phyloP scores from a whole-genome alignment of 92 coral and sea anemone genomes.

The Siderastrea radians region DNA sequence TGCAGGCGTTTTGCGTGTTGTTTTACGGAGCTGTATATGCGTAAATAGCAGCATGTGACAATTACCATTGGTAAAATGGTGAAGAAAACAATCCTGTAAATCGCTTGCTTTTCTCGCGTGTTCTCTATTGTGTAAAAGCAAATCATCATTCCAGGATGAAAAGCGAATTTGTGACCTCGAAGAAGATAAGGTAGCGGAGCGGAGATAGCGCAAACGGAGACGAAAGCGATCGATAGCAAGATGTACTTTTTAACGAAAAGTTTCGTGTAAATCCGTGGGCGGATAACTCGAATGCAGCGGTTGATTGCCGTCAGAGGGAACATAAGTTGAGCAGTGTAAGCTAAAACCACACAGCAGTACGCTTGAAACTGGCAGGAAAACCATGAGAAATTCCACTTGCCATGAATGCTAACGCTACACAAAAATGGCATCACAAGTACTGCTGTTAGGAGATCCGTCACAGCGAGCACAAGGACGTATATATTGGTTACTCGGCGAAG shows the following conservation, averaged over 20 bases:
- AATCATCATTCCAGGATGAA: slow-evolving; percentile 41
- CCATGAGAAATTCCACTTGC: neutral
- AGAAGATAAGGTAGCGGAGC: slow-evolving; percentile 28
- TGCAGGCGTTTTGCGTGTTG: slow-evolving; percentile 7
- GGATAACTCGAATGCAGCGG: slow-evolving; percentile 17
- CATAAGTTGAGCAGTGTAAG: slow-evolving; percentile 27
- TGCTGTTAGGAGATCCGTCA: slow-evolving; percentile 26
- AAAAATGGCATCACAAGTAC: slow-evolving; percentile 15
- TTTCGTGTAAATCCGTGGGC: slow-evolving; percentile 23
- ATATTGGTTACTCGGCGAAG: slow-evolving; percentile 41
- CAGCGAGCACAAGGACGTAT: slow-evolving; percentile 24
- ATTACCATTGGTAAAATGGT: slow-evolving; percentile 21
- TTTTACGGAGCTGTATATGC: slow-evolving; percentile 5
- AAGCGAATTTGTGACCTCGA: slow-evolving; percentile 12
- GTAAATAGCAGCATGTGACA: slow-evolving; percentile 12
- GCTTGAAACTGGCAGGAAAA: slow-evolving; percentile 30
- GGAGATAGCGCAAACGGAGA: neutral
- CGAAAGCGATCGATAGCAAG: slow-evolving; percentile 1
- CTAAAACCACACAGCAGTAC: slow-evolving; percentile 1
- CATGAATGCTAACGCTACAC: neutral
- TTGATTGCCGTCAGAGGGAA: slow-evolving; percentile 30
- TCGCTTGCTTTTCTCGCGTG: slow-evolving; percentile 20
- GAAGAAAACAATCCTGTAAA: slow-evolving; percentile 19
- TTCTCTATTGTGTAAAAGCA: slow-evolving; percentile 34
- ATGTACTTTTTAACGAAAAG: slow-evolving; percentile 24